Percentiles rank a stretch among this genome's conserved stretches.
Conservation (phyloP, 2,888 invertebrate species). For the Polymixis lichenea region DNA sequence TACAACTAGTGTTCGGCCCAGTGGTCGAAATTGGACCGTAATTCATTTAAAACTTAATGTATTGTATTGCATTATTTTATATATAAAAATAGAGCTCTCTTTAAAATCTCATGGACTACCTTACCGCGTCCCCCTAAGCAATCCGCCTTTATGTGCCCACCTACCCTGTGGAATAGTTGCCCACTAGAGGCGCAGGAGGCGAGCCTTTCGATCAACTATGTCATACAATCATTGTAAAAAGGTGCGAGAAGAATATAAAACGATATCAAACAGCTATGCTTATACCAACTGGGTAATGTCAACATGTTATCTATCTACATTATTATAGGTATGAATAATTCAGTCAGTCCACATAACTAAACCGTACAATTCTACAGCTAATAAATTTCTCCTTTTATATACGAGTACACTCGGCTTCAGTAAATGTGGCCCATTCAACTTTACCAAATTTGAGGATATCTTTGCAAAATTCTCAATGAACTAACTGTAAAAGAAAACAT, state of each 20-base stretch:
- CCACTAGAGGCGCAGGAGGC: background rate
- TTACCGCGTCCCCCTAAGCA: background rate
- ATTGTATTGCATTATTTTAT: too few species aligned
- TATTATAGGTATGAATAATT: background rate
- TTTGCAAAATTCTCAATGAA: too few species aligned
- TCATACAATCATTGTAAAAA: constrained; percentile 5
- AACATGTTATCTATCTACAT: background rate
- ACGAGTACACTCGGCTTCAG: background rate
- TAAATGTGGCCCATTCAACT: background rate
- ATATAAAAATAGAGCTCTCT: too few species aligned
- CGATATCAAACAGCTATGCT: background rate
- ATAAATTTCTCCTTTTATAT: background rate
- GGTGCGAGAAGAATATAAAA: background rate
- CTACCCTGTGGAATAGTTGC: too few species aligned
- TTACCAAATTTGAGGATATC: too few species aligned
- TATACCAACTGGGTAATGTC: background rate
- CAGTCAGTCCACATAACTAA: constrained; percentile 6
- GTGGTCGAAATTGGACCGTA: too few species aligned
- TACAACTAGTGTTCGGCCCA: too few species aligned
- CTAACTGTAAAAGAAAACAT: too few species aligned
- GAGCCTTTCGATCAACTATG: constrained; percentile 7
- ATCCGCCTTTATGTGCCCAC: too few species aligned
- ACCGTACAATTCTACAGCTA: background rate
- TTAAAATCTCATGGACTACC: too few species aligned
- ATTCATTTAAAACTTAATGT: too few species aligned